phyloP scores from a whole-genome alignment of 2,888 invertebrate species.

The Crematogaster levior region DNA sequence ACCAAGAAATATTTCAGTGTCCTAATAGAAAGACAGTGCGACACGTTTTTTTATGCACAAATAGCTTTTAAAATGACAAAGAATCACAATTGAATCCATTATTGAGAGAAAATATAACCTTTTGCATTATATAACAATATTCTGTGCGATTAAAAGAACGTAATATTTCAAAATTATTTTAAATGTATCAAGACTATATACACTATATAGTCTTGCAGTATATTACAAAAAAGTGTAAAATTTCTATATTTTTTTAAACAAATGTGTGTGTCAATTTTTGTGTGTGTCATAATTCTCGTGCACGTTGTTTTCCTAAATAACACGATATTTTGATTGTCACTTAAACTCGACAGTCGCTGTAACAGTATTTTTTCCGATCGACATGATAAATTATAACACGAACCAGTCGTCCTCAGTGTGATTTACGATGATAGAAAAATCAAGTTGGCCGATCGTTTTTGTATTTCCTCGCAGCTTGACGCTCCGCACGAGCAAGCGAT shows the following conservation, averaged over 20 bases:
- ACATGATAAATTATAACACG: slow-evolving; percentile 46
- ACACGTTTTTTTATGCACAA: not conserved
- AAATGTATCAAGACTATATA: not conserved
- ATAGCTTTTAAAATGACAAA: not conserved
- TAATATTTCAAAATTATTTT: not conserved
- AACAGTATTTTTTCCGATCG: slow-evolving; percentile 30
- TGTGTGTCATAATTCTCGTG: not conserved
- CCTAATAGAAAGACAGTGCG: slow-evolving; percentile 1
- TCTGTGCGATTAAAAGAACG: not conserved
- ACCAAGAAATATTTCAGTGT: not conserved
- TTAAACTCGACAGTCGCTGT: slow-evolving; percentile 42
- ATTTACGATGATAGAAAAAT: slow-evolving; percentile 56
- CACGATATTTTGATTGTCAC: slow-evolving; percentile 35
- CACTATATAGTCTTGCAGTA: not conserved
- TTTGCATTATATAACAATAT: not conserved
- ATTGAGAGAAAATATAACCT: not conserved
- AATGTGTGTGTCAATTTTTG: not conserved
- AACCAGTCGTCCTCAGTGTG: slow-evolving; percentile 38
- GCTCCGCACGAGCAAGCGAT: slow-evolving; percentile 21
- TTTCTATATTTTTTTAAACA: not conserved
- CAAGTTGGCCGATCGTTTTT: slow-evolving; percentile 44
- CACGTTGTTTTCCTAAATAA: slow-evolving; percentile 1
- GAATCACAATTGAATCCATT: not conserved
- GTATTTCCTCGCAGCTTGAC: slow-evolving; percentile 50
- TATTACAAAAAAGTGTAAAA: not conserved